These are phyloP conservation scores for Lagria hirta DNA, from an alignment of 2,888 invertebrate genomes.

Conservation along the genomic window DNA sequence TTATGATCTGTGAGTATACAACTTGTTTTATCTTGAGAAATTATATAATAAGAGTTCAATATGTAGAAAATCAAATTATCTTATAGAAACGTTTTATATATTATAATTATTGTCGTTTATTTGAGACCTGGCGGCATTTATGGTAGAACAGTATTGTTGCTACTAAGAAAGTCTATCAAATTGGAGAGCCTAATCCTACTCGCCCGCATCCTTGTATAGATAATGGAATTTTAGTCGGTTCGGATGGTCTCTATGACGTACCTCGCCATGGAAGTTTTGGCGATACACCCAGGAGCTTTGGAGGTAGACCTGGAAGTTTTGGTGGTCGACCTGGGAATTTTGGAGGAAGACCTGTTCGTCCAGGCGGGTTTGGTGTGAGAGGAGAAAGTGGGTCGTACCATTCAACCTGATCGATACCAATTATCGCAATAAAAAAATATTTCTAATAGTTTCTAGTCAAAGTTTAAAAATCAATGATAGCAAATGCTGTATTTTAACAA, in stretches of 20 bases:
- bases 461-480: too few relatives aligned
- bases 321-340: conserved; percentile 16
- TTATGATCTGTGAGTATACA: too few relatives aligned
- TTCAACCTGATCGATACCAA: too few relatives aligned
- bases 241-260: conserved; percentile 48
- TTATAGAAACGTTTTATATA: too few relatives aligned
- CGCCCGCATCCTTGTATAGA: conserved; percentile 49
- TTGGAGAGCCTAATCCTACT: conserved; percentile 46
- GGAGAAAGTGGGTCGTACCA: conserved; percentile 6
- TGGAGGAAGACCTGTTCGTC: conserved; percentile 15
- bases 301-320: conserved; percentile 31
- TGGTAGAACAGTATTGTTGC: conserved; percentile 62
- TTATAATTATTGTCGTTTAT: too few relatives aligned
- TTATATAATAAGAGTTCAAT: too few relatives aligned
- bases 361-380: conserved; percentile 2
- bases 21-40: too few relatives aligned
- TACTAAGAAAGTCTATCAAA: conserved; percentile 42
- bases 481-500: too few relatives aligned
- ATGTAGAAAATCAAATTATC: too few relatives aligned
- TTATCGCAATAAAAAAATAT: too few relatives aligned
- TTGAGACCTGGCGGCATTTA: conserved; percentile 42
- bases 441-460: too few relatives aligned
- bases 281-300: conserved; percentile 40
- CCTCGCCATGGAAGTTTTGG: conserved; percentile 56
- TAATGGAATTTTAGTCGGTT: conserved; percentile 55